Base-by-base conservation (phyloP, 2,797 vertebrate genomes). In the Platyrinchus mystaceus region DNA sequence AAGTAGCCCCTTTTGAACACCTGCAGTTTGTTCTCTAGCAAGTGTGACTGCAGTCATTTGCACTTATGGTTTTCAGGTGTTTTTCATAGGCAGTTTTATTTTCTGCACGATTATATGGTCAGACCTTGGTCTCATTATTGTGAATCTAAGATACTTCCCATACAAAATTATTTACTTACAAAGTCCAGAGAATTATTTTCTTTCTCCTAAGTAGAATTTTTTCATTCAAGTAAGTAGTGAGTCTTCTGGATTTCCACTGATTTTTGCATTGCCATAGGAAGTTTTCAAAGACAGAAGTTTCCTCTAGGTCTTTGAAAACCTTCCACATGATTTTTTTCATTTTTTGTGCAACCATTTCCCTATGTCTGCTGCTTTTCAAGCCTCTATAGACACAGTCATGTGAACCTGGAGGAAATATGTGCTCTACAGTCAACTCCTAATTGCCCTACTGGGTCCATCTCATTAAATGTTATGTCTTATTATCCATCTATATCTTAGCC, bases 401-500 rank as follows among this genome's bases (percentile, higher is more conserved):
- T 82, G 86, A 94, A 90, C 43, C 53, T 91, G 62, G 53, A 89
- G 84, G 78, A 94, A 81, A 70, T 80, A 75, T 4, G 30, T 75
- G 23, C 73, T 91, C 55, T 84, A 23, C 44, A 84, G 82, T 89
- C 82, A 85, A 84, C 28, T 95, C 62, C 47, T 95, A 92, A 95
- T 97, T 92, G 69, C 49, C 62, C 69, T 91, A 37, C 85, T 76
- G 81, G 73, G 47, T 53, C 90, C 58, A 78, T 91, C 64, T 89
- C 73, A 71, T 96, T 89, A 88, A 83, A 80, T 44, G 55, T 86
- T 94, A 81, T 96, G 66, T 81, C 83, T 81, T 80, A 62, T 88
- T 91, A 93, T 69, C 79, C 58, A 41, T 43, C 76, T 81, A 28
- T 85, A 88, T 49, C 71, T 78, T 91, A 86, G 66, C 26, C 62